phyloP scores from a whole-genome alignment of 2,888 invertebrate species.

The Agonopterix heracliana region DNA sequence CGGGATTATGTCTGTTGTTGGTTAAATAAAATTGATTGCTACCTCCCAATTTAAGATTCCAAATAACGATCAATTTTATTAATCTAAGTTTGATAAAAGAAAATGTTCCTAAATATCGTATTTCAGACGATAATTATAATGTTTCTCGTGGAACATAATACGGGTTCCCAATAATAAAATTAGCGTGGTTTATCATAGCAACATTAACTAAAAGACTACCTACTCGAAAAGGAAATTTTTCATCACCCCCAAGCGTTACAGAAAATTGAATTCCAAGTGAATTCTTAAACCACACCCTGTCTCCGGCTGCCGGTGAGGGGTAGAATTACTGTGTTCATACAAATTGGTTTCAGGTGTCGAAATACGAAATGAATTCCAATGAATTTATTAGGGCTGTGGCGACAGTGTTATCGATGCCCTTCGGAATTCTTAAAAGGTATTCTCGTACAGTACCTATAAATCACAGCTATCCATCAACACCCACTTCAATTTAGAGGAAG shows the following conservation, averaged over 20 bases:
- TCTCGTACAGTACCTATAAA: too few species aligned
- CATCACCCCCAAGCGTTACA: slow-evolving; percentile 47
- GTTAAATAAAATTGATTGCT: too few species aligned
- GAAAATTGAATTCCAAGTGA: slow-evolving; percentile 60
- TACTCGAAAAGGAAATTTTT: slow-evolving; percentile 66
- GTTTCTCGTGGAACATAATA: too few species aligned
- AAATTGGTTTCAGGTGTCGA: slow-evolving; percentile 24
- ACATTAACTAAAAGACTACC: slow-evolving; percentile 61
- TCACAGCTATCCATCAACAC: background rate
- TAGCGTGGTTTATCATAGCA: slow-evolving; percentile 54
- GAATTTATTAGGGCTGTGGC: slow-evolving; percentile 18
- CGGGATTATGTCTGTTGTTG: background rate
- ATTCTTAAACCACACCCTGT: slow-evolving; percentile 23
- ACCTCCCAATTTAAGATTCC: too few species aligned
- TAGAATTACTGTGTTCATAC: slow-evolving; percentile 9
- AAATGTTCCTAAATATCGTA: too few species aligned
- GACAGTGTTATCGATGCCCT: background rate
- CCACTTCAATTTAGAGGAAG: background rate
- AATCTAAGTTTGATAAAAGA: too few species aligned
- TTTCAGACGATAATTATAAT: too few species aligned
- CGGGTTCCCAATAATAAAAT: slow-evolving; percentile 48
- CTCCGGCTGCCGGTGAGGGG: background rate
- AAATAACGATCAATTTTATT: too few species aligned
- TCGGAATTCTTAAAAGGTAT: background rate
- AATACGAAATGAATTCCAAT: slow-evolving; percentile 16